Evolutionary conservation across 2,113 vertebrate genomes (phyloP).

Genomic region (Shinisaurus crocodilurus): DNA sequence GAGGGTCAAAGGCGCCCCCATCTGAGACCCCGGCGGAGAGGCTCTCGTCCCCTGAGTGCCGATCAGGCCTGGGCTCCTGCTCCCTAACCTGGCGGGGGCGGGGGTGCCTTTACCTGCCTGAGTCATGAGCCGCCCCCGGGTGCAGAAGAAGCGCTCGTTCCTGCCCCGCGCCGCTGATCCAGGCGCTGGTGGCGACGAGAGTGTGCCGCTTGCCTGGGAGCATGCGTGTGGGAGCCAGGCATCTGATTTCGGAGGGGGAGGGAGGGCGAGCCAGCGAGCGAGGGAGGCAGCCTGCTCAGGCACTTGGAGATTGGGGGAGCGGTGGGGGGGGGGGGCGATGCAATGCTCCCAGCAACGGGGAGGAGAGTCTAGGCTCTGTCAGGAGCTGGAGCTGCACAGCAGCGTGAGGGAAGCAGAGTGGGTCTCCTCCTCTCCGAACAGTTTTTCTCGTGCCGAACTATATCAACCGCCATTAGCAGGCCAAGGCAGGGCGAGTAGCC

Average conservation of each 20-base stretch:
- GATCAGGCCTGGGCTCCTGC: not conserved
- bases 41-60: not conserved
- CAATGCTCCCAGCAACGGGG: not conserved
- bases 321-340: not conserved
- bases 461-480: not conserved
- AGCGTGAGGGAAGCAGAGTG: not conserved
- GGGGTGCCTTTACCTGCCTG: constrained; percentile 38
- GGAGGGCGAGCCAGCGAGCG: not conserved
- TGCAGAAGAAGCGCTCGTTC: constrained; percentile 1
- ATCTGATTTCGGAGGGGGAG: not conserved
- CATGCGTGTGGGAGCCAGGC: constrained; percentile 33
- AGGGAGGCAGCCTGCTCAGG: not conserved
- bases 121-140: constrained; percentile 13
- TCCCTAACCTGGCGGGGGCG: not conserved
- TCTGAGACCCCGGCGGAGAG: not conserved
- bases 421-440: no score
- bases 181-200: constrained; percentile 31
- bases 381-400: not conserved
- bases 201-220: constrained; percentile 19
- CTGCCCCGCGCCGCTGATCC: constrained; percentile 23
- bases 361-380: not conserved
- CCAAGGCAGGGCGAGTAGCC: not conserved
- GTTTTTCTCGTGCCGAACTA: not conserved
- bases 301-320: not conserved
- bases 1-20: constrained; percentile 3